These are phyloP conservation scores for Anas capensis DNA, from an alignment of 2,797 vertebrate genomes.

Conservation along the genomic window DNA sequence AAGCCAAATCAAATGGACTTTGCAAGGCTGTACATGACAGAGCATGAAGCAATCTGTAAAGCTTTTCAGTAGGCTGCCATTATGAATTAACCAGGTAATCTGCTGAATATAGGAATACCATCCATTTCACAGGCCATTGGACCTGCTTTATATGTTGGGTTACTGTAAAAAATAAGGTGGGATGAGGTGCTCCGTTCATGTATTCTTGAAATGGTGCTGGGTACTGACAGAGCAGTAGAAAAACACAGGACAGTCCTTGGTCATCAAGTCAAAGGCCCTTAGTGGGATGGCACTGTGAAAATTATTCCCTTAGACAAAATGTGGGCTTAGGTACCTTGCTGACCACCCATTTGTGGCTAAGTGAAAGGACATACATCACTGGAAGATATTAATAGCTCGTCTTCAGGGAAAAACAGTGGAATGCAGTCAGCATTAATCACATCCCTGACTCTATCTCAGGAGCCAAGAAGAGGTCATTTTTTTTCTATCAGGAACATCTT, in stretches of 20 bases:
- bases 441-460: conserved; percentile 67
- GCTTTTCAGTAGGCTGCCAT: background rate
- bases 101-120: conserved; percentile 1
- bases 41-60: background rate
- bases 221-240: background rate
- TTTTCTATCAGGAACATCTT: conserved; percentile 70
- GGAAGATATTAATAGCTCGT: conserved; percentile 71
- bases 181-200: background rate
- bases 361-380: conserved; percentile 66
- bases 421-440: conserved; percentile 72
- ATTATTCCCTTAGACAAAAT: conserved; percentile 25
- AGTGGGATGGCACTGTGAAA: background rate
- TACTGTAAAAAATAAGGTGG: background rate
- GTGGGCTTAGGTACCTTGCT: conserved; percentile 29
- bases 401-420: conserved; percentile 64
- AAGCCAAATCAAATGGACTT: background rate
- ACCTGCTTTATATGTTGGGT: conserved; percentile 4
- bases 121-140: conserved; percentile 12
- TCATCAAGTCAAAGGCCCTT: background rate
- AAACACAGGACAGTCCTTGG: background rate
- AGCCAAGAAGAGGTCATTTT: conserved; percentile 71
- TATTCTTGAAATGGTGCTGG: background rate
- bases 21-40: background rate
- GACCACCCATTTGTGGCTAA: conserved; percentile 66
- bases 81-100: conserved; percentile 20